A percentile compares a stretch with the other conserved stretches of the same genome.
Evolutionary conservation across 2,888 invertebrate species (phyloP).

Genomic region (Tetranychus piercei): DNA sequence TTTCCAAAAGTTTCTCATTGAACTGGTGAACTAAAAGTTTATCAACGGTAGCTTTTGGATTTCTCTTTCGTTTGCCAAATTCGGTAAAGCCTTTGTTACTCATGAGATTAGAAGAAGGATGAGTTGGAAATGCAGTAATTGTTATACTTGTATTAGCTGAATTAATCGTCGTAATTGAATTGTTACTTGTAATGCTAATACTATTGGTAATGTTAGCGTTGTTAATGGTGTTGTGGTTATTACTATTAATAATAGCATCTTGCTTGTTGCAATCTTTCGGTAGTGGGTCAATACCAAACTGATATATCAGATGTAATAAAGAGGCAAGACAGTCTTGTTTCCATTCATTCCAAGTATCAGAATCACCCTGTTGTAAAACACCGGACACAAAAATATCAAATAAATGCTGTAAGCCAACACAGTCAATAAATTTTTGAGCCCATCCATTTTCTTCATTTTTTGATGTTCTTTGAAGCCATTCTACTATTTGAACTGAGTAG

Average conservation of each 20-base stretch:
- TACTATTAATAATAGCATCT: conserved; percentile 10
- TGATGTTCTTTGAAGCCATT: conserved; percentile 42
- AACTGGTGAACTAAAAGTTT: conserved; percentile 50
- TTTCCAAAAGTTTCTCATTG: conserved; percentile 49
- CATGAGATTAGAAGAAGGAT: neutral
- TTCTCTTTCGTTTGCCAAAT: conserved; percentile 28
- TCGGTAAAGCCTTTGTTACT: neutral
- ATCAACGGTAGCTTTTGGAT: conserved; percentile 39
- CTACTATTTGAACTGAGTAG: conserved; percentile 82
- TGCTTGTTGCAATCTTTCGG: conserved; percentile 22
- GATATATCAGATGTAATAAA: conserved; percentile 61
- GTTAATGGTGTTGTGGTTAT: neutral
- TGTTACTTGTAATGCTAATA: neutral
- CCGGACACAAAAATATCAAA: conserved; percentile 80
- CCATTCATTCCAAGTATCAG: conserved; percentile 53
- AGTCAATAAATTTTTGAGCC: conserved; percentile 62
- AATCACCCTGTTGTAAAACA: conserved; percentile 48
- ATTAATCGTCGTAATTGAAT: conserved; percentile 22
- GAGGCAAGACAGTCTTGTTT: conserved; percentile 80
- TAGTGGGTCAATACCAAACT: conserved; percentile 51
- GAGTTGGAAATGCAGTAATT: neutral
- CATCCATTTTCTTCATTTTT: conserved; percentile 35
- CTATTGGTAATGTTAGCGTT: neutral
- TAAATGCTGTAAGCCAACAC: conserved; percentile 66
- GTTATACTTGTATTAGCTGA: conserved; percentile 7